Evolutionary conservation across 2,113 vertebrate genomes (phyloP).

Genomic region (Cercocebus atys): DNA sequence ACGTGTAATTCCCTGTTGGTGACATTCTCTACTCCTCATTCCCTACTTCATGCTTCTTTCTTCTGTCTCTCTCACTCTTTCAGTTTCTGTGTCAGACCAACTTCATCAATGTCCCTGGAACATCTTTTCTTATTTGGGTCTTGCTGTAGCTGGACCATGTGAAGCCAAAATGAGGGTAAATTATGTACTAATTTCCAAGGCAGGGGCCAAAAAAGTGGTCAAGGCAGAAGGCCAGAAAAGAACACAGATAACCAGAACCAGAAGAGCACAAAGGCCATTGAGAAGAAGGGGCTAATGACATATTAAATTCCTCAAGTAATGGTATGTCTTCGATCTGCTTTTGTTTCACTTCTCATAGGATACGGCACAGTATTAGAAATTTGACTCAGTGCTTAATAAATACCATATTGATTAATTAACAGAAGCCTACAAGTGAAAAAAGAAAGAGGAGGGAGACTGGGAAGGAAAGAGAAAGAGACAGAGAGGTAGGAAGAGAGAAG

Average conservation of each 20-base stretch:
- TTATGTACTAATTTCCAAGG: not conserved
- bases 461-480: not conserved
- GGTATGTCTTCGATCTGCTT: not conserved
- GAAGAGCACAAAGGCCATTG: not conserved
- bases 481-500: not conserved
- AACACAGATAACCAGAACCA: not conserved
- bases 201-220: not conserved
- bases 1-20: not conserved
- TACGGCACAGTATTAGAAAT: not conserved
- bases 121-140: not conserved
- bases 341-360: not conserved
- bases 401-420: not conserved
- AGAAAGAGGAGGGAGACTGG: not conserved
- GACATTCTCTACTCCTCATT: not conserved
- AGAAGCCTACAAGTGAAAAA: not conserved
- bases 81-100: not conserved
- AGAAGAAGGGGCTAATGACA: not conserved
- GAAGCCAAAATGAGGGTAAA: not conserved
- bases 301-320: not conserved
- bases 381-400: not conserved
- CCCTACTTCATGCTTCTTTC: not conserved
- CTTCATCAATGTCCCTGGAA: not conserved
- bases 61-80: not conserved
- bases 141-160: not conserved
- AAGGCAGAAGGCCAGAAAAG: not conserved